Base-by-base conservation (phyloP, 2,888 invertebrate genomes). In the Cryptophagus acutangulus region DNA sequence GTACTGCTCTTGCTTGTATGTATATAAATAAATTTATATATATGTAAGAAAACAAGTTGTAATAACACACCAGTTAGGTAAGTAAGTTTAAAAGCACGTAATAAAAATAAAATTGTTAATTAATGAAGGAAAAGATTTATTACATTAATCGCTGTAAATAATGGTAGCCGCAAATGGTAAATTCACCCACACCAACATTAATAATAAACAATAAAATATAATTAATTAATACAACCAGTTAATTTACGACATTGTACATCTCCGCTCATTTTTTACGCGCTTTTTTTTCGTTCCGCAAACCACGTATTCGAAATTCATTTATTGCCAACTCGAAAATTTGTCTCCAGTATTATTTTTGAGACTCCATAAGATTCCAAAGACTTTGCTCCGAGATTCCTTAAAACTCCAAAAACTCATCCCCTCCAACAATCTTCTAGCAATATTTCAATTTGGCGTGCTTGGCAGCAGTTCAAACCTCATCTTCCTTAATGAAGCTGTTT, bases 111-210 rank as follows among this genome's bases (percentile, higher is more conserved):
- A 52, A 55, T 48, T 45, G 44, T 47, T 48, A 52, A 57, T 59
- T 58, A 59, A 59, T 53, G 52, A 52, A 51, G 40, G 49, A 28
- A 48, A 49, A 53, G 59, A 60, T 58, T 61, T 61, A 62, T 61
- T 48, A 46, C 51, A 45, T 46, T 51, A 39, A 51, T 45, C 49
- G 44, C 45, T 55, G 52, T 61, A 60, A 62, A 62, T 62, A 60
- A 62, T 62, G 59, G 62, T 58, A 59, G 59, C 59, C 51, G 51
- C 51, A 54, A 55, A 62, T 57, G 61, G 59, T 54, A 54, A 59
- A 61, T 58, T 59, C 62, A 58, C 62, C 61, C 56, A 62, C 62
- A 57, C 56, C 46, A 38, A 40, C 56, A 51, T 54, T 58, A 51
- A 61, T 57, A 59, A 59, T 54, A 54, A 54, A 57, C 59, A 59